These are phyloP conservation scores for Copidosoma floridanum DNA, from an alignment of 1,140 invertebrate genomes.

Conservation along the genomic window DNA sequence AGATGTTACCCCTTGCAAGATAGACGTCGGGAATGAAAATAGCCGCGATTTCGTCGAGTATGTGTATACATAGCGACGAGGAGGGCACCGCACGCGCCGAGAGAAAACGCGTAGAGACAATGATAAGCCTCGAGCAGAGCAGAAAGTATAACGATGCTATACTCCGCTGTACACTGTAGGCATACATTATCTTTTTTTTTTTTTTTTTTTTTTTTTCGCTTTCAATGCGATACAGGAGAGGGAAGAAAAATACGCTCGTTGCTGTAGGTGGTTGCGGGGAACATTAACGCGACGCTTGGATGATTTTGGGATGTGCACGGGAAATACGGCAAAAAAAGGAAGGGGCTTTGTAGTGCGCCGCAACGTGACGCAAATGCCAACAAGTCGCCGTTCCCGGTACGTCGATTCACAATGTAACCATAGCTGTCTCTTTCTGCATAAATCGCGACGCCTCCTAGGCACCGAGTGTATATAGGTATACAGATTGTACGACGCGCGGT, in stretches of 20 bases:
- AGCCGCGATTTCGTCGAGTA: slow-evolving; percentile 7
- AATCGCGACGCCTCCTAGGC: slow-evolving; percentile 15
- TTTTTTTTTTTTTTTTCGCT: no score
- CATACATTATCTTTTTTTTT: no score
- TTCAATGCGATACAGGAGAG: no score
- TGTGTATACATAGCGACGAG: neutral
- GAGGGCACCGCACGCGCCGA: neutral
- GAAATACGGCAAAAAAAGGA: no score
- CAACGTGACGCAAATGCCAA: slow-evolving; percentile 53
- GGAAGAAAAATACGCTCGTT: no score
- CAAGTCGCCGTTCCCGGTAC: slow-evolving; percentile 32
- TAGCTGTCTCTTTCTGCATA: slow-evolving; percentile 18
- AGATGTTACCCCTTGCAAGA: no score
- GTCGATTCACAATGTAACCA: slow-evolving; percentile 11
- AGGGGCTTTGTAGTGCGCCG: slow-evolving; percentile 52
- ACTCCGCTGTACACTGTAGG: no score
- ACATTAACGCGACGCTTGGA: no score
- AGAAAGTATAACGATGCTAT: no score
- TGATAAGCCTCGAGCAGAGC: neutral
- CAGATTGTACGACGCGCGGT: no score
- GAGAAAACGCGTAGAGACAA: neutral
- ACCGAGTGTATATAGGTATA: slow-evolving; percentile 7
- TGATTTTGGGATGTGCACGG: no score
- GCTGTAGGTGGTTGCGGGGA: no score
- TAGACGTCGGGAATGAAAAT: neutral